Conservation (phyloP, 2,797 vertebrate species). For the Lutjanus campechanus region DNA sequence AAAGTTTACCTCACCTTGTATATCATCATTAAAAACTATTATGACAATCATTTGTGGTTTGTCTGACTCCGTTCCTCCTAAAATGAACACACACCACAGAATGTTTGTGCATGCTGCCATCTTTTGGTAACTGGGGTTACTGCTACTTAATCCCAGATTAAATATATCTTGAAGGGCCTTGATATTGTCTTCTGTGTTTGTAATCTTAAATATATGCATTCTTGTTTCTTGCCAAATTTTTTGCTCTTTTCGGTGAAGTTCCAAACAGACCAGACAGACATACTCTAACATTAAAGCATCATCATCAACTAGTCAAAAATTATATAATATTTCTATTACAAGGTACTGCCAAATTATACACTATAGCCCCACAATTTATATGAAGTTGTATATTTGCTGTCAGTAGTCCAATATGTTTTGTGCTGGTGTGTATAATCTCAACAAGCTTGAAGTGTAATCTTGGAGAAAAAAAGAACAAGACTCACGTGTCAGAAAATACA, state of each 20-base stretch:
- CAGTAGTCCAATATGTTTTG: neutral
- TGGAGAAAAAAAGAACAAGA: neutral
- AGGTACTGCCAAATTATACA: neutral
- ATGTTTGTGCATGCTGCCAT: slow-evolving; percentile 41
- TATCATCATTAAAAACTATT: neutral
- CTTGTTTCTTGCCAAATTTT: too few species aligned
- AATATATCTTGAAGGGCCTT: too few species aligned
- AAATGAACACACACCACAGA: neutral
- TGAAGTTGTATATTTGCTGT: neutral
- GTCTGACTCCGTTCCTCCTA: neutral
- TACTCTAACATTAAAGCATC: too few species aligned
- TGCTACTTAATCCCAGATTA: slow-evolving; percentile 8
- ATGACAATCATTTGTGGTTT: neutral
- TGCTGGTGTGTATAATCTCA: neutral
- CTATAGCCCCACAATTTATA: neutral
- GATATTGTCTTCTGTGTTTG: too few species aligned
- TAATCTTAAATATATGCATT: too few species aligned
- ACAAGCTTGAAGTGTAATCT: neutral
- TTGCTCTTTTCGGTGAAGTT: too few species aligned
- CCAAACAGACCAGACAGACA: too few species aligned
- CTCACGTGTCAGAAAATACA: slow-evolving; percentile 1
- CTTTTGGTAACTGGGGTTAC: slow-evolving; percentile 28
- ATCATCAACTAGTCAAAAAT: neutral
- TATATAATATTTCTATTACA: neutral
- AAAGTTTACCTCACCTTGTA: neutral